Percentiles rank a stretch among this genome's conserved stretches.
Evolutionary conservation across 2,888 invertebrate genomes (phyloP).

Genomic region (Cryptocephalus primarius): DNA sequence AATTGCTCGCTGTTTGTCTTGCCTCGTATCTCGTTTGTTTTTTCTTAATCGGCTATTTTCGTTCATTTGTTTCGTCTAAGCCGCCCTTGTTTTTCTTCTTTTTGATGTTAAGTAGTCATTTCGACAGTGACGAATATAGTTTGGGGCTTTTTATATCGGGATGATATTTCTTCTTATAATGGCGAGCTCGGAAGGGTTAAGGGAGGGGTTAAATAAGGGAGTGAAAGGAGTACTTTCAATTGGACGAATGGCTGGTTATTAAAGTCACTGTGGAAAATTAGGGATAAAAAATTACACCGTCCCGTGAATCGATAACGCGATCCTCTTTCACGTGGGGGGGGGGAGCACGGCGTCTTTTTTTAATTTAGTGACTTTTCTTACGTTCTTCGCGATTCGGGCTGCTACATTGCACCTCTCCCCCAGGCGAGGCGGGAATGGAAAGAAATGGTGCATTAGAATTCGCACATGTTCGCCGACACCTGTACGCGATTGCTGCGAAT

Average conservation of each 20-base stretch:
- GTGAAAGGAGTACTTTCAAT: no score
- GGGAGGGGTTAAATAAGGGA: conserved; percentile 1
- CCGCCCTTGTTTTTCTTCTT: conserved; percentile 18
- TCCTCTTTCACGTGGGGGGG: no score
- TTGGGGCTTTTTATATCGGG: conserved; percentile 14
- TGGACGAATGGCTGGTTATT: no score
- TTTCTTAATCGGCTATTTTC: conserved; percentile 27
- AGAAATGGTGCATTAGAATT: conserved; percentile 10
- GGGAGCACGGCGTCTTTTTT: no score
- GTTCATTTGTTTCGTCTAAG: conserved; percentile 23
- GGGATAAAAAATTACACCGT: no score
- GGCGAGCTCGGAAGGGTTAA: conserved; percentile 5
- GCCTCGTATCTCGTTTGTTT: conserved; percentile 24
- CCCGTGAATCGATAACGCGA: no score
- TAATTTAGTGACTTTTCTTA: no score
- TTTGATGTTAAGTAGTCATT: conserved; percentile 16
- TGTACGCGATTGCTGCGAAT: conserved; percentile 20
- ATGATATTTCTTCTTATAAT: conserved; percentile 12
- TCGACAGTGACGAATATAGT: conserved; percentile 15
- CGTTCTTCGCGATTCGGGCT: no score
- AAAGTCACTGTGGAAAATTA: no score
- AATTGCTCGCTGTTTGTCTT: conserved; percentile 29
- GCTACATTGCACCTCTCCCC: no score
- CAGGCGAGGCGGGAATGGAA: conserved; percentile 1
- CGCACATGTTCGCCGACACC: conserved; percentile 15